Conservation (phyloP, 2,113 vertebrate species). For the Amphilophus citrinellus region DNA sequence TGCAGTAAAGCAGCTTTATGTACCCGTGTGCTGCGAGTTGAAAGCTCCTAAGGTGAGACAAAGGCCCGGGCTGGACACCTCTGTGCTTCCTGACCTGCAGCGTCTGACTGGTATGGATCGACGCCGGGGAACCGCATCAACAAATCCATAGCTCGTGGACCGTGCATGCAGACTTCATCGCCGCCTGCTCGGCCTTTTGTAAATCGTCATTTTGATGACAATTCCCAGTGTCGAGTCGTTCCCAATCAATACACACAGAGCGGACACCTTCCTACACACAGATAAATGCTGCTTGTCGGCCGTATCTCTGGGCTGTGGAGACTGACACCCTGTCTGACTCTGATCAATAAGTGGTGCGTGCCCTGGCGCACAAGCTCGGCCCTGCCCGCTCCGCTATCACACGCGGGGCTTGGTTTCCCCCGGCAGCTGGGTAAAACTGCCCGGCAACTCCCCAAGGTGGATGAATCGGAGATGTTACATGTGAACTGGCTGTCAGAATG, state of each 20-base stretch:
- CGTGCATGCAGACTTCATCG: constrained; percentile 50
- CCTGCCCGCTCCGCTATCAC: constrained; percentile 69
- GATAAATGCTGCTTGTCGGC: constrained; percentile 77
- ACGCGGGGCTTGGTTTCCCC: constrained; percentile 78
- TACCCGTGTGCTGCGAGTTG: constrained; percentile 44
- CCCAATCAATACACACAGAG: constrained; percentile 86
- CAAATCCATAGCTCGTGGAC: constrained; percentile 70
- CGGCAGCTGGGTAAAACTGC: constrained; percentile 80
- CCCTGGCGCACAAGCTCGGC: constrained; percentile 65
- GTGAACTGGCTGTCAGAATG: constrained; percentile 86
- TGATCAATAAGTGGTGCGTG: constrained; percentile 85
- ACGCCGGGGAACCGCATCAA: constrained; percentile 45
- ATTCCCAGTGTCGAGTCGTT: constrained; percentile 83
- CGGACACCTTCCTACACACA: constrained; percentile 83
- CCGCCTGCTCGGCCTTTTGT: constrained; percentile 75
- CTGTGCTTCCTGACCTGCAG: constrained; percentile 69
- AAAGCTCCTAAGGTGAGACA: constrained; percentile 66
- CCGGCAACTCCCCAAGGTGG: constrained; percentile 79
- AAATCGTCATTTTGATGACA: constrained; percentile 85
- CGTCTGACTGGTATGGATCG: constrained; percentile 60
- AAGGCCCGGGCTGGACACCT: constrained; percentile 52
- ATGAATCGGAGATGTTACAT: constrained; percentile 86
- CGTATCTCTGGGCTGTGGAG: constrained; percentile 77
- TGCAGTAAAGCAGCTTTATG: constrained; percentile 36
- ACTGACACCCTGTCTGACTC: constrained; percentile 79